A percentile compares a stretch with the other conserved stretches of the same genome.
These are phyloP conservation scores for Miniopterus natalensis DNA, from an alignment of 2,113 vertebrate species.

Conservation along the genomic window DNA sequence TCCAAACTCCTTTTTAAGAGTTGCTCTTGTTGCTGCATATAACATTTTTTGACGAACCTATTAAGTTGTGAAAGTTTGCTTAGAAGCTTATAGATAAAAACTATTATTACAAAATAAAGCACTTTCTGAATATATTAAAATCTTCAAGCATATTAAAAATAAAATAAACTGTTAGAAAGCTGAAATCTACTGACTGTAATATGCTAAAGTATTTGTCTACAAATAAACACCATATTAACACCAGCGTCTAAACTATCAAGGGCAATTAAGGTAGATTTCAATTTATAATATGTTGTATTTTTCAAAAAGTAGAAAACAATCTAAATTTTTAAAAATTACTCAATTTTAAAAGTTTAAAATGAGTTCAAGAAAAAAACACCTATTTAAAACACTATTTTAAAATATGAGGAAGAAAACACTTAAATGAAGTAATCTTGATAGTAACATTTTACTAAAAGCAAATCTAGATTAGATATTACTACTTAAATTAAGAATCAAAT, in stretches of 20 bases:
- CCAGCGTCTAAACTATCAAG: background rate
- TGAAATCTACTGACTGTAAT: background rate
- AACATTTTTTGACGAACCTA: constrained; percentile 99
- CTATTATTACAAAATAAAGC: constrained; percentile 10
- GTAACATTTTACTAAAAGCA: constrained; percentile 44
- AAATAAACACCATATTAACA: constrained; percentile 1
- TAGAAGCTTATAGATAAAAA: constrained; percentile 50
- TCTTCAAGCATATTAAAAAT: constrained; percentile 27
- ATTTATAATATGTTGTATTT: constrained; percentile 20
- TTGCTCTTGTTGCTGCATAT: constrained; percentile 97
- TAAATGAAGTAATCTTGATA: background rate
- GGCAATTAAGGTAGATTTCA: background rate
- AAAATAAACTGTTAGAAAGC: constrained; percentile 16
- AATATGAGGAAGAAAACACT: background rate
- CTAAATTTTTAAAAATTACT: constrained; percentile 10
- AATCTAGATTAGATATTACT: background rate
- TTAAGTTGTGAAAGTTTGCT: constrained; percentile 63
- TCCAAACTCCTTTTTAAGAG: constrained; percentile 98
- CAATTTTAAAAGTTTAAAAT: constrained; percentile 53
- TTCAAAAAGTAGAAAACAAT: background rate
- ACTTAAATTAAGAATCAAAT: constrained; percentile 21
- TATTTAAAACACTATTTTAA: constrained; percentile 38
- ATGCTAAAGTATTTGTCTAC: background rate
- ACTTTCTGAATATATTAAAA: constrained; percentile 34
- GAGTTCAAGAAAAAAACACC: background rate